Evolutionary conservation across 1,140 invertebrate species (phyloP).

Genomic region (Magallana angulata): DNA sequence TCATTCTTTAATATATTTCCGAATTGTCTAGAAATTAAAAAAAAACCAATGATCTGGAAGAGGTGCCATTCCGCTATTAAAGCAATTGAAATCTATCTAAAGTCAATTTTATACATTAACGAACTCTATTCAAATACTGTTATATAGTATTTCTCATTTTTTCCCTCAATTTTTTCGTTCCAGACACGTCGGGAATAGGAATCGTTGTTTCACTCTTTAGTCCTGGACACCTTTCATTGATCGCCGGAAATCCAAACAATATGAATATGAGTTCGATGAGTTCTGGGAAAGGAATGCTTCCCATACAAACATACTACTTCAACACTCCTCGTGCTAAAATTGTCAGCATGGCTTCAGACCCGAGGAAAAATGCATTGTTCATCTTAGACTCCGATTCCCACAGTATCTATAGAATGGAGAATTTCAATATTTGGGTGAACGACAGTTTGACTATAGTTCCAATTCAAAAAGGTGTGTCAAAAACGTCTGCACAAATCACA

Average conservation of each 20-base stretch:
- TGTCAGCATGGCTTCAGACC: conserved; percentile 39
- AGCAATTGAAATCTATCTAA: too few relatives aligned
- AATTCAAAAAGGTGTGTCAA: conserved; percentile 50
- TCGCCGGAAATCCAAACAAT: conserved; percentile 43
- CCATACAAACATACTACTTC: conserved; percentile 25
- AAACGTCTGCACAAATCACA: conserved; percentile 44
- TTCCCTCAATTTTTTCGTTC: not conserved
- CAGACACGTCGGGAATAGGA: conserved; percentile 32
- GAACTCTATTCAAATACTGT: too few relatives aligned
- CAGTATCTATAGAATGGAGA: conserved; percentile 44
- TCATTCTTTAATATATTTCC: too few relatives aligned
- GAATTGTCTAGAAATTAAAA: too few relatives aligned
- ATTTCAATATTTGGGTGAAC: conserved; percentile 51
- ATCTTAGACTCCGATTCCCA: conserved; percentile 41
- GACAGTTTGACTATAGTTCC: conserved; percentile 9
- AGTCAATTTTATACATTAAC: too few relatives aligned
- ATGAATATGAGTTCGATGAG: conserved; percentile 20
- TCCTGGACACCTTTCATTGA: conserved; percentile 32
- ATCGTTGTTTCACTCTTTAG: conserved; percentile 38
- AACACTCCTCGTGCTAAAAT: conserved; percentile 37
- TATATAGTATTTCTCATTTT: not conserved
- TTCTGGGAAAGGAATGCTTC: not conserved
- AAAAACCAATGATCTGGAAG: too few relatives aligned
- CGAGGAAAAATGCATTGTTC: conserved; percentile 28
- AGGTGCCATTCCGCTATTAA: too few relatives aligned